Base-by-base conservation (phyloP, 2,113 vertebrate genomes). In the Syrmaticus mikado region DNA sequence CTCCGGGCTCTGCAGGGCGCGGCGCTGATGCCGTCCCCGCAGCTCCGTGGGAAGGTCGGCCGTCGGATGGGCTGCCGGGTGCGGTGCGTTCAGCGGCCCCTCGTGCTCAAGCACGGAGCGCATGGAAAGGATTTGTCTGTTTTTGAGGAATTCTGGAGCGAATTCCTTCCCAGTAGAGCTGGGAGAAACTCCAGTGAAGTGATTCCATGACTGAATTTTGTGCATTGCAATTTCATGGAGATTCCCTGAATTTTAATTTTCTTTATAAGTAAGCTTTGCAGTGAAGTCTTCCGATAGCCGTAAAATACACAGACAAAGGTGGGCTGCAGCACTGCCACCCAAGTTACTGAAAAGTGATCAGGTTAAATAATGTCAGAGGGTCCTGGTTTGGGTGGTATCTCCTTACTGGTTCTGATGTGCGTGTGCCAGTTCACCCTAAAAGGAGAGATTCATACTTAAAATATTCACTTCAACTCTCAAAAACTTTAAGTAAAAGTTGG, bases 261-360 rank as follows among this genome's bases (percentile, higher is more conserved):
- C 38, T 10, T 25, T 13, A 13, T 16, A 8, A 46, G 46, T 25
- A 5, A 18, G 28, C 13, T 66, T 32, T 36, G 43, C 10, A 32
- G 21, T 8, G n/a, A 9, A 40, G 8, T 62, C 34, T 60, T 58
- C 55, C 25, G 18, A 0, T 38, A 6, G 66, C 17, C 6, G 20
- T 13, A 8, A 19, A 38, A 21, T 0, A 0, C 7, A 32, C 4
- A 0, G 4, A 0, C 16, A 1, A 21, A 57, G 53, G 67, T 40
- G 85, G 65, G 20, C 73, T 25, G 24, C 18, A n/a, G 7, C 81
- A 4, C 34, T 16, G 6, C 55, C 9, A 0, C 9, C 45, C 1
- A 11, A 12, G 25, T 25, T 48, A 4, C 40, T 2, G 0, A 13
- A 52, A 20, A 32, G 7, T 16, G 7, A 2, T 4, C 17, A 14